These are phyloP conservation scores for Erythrolamprus reginae DNA, from an alignment of 2,113 vertebrate genomes.

Conservation along the genomic window DNA sequence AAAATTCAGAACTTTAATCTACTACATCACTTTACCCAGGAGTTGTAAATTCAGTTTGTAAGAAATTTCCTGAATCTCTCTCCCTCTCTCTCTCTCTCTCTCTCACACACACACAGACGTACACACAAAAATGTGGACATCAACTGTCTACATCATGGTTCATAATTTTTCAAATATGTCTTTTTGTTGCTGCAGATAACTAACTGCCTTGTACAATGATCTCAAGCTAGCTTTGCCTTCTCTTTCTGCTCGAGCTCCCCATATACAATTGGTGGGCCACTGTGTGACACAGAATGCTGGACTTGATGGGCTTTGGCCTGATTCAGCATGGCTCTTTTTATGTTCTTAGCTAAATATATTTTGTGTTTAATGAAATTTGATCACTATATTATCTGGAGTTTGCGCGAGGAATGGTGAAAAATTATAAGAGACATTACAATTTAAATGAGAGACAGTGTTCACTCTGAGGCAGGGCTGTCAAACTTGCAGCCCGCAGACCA, in stretches of 20 bases:
- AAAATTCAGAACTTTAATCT: neutral
- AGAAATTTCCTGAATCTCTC: neutral
- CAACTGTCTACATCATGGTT: neutral
- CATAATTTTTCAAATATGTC: neutral
- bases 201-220: neutral
- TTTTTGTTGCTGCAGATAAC: no score
- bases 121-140: neutral
- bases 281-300: no score
- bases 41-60: neutral
- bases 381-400: neutral
- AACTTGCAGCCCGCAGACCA: rapidly evolving
- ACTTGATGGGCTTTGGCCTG: no score
- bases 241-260: no score
- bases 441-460: neutral
- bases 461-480: neutral
- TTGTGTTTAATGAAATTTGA: neutral
- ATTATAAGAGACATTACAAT: neutral
- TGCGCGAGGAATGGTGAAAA: neutral
- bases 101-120: no score
- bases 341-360: neutral
- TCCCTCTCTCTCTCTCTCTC: no score
- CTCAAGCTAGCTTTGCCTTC: no score
- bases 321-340: no score
- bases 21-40: neutral
- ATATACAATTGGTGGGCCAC: no score